Base-by-base conservation (phyloP, 1,140 invertebrate species). In the Anadara kagoshimensis region DNA sequence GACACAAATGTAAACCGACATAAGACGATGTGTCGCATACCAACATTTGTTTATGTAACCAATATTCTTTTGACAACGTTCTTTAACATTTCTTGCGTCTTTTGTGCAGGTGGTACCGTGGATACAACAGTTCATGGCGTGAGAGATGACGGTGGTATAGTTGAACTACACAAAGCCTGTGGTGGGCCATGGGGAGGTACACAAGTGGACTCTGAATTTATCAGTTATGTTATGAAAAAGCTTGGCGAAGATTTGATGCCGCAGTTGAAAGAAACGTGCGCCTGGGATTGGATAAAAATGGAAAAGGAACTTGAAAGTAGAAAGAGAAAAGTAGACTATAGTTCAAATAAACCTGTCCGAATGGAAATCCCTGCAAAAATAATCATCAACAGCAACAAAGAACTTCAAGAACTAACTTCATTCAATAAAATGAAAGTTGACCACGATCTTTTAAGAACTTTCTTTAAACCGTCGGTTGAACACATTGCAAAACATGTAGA, bases 71-170 rank as follows among this genome's bases (percentile, higher is more conserved):
- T n/a, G n/a, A n/a, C n/a, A n/a, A n/a, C n/a, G n/a, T n/a, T n/a
- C n/a, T n/a, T n/a, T n/a, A n/a, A n/a, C n/a, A n/a, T n/a, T n/a
- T n/a, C n/a, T n/a, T n/a, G n/a, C n/a, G n/a, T n/a, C n/a, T n/a
- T n/a, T n/a, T n/a, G n/a, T n/a, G n/a, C n/a, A 79, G 78, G 78
- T 14, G 78, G 78, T n/a, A 79, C 78, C 1, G 78, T 70, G 16
- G 78, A 79, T 51, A 58, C 73, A 8, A 69, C 70, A 5, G 70
- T 73, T 12, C 73, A 79, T 36, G 56, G 73, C 54, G 70, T 69
- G n/a, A 47, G 47, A 44, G 22, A 20, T 4, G 57, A 61, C 11
- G 69, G 67, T 4, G 49, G 53, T 16, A 41, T 79, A 26, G 73
- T 67, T 43, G 68, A 73, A 14, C 47, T 79, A 10, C 47, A 66